phyloP scores from a whole-genome alignment of 1,140 invertebrate genomes.

The Bathynomus jamesi region DNA sequence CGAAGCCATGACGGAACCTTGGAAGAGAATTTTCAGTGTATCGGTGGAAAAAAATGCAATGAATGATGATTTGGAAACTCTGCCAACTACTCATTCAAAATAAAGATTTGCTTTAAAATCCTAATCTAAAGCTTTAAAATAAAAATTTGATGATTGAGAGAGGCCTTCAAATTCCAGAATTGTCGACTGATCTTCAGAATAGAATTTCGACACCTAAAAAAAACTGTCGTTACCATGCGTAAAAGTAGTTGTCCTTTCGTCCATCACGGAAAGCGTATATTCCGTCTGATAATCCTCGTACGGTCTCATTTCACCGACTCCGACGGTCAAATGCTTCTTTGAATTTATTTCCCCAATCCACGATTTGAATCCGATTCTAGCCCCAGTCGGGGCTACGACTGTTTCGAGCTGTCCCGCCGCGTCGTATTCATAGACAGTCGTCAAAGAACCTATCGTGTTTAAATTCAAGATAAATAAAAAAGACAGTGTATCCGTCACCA shows the following conservation, averaged over 20 bases:
- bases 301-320: constrained; percentile 15
- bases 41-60: too few species aligned
- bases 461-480: not conserved
- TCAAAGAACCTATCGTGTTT: constrained; percentile 19
- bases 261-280: constrained; percentile 17
- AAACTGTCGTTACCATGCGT: constrained; percentile 23
- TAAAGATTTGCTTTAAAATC: too few species aligned
- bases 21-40: too few species aligned
- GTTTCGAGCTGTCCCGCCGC: constrained; percentile 41
- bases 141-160: too few species aligned
- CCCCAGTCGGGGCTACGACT: constrained; percentile 34
- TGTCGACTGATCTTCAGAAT: too few species aligned
- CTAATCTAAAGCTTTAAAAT: too few species aligned
- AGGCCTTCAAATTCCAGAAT: too few species aligned
- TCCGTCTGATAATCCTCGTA: constrained; percentile 5
- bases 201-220: too few species aligned
- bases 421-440: constrained; percentile 47
- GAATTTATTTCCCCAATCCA: constrained; percentile 24
- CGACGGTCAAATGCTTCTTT: constrained; percentile 18
- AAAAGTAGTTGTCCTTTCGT: constrained; percentile 14
- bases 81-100: too few species aligned
- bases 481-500: not conserved
- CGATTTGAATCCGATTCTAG: constrained; percentile 17
- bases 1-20: not conserved
- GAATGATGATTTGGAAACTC: too few species aligned